Evolutionary conservation across 2,888 invertebrate species (phyloP), one percentile per base, ranked within the genome.

Genomic region (Nebria salina): DNA sequence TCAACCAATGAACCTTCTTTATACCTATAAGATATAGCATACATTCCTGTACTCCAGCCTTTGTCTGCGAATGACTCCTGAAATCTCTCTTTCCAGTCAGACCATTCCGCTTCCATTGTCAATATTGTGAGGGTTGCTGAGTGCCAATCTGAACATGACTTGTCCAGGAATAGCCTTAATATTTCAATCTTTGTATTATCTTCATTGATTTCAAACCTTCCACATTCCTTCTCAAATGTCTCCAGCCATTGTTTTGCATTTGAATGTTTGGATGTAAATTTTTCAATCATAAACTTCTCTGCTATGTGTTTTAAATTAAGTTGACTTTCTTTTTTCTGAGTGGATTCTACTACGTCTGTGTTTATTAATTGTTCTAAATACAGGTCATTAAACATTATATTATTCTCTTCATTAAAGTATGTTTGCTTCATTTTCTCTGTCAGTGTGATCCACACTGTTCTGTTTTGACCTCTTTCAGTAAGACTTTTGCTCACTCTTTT

Each of bases 1-100:
- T 85, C 83, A 65, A 83, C 82, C 34, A 85, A 75, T 82, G 82
- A 83, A 72, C 85, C 84, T 83, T 85, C 84, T 72, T 77, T 84
- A 76, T 85, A 84, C 77, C 76, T 85, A 74, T n/a, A n/a, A n/a
- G n/a, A n/a, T n/a, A n/a, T 82, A 85, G 20, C 77, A 75, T 82
- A 84, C 66, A 70, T 75, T 66, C 78, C 84, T 75, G 66, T 66
- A 66, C 75, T 83, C 85, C 85, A 85, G 83, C 84, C 84, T 79
- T 83, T 85, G 74, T 84, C 82, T 77, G 84, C 83, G 73, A 85
- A 85, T 75, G 85, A 82, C 26, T 84, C 84, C 42, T 83, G 65
- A 64, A 85, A 85, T 83, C 54, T 84, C 7, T 83, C 66, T 82
- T 84, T 66, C 66, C 66, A 66, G 8, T 66, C 66, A 66, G 66